A percentile compares a stretch with the other conserved stretches of the same genome.
These are phyloP conservation scores for Geotrypetes seraphini DNA, from an alignment of 2,797 vertebrate genomes.

Conservation along the genomic window DNA sequence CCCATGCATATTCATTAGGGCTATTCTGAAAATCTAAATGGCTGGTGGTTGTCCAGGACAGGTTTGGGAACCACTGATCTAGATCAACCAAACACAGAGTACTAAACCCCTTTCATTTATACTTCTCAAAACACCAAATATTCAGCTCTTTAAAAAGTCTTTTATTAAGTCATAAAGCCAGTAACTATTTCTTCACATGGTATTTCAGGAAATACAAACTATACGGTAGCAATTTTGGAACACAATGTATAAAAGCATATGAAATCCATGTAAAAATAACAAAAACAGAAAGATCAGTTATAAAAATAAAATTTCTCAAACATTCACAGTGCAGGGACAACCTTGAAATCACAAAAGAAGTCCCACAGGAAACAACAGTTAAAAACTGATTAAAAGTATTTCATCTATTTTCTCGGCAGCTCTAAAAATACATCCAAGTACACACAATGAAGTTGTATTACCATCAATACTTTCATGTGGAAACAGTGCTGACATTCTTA, in stretches of 20 bases:
- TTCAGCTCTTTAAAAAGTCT: neutral
- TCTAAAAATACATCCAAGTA: no score
- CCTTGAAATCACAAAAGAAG: constrained; percentile 12
- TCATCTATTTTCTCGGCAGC: no score
- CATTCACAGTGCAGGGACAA: constrained; percentile 39
- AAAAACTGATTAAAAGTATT: constrained; percentile 12
- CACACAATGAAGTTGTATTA: no score
- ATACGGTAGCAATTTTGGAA: constrained; percentile 29
- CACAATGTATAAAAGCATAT: constrained; percentile 17
- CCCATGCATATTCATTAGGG: no score
- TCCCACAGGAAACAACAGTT: constrained; percentile 18
- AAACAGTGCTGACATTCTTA: no score
- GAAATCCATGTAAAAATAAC: constrained; percentile 27
- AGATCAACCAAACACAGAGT: no score
- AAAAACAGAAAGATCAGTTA: no score
- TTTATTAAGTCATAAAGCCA: constrained; percentile 13
- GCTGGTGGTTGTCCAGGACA: no score
- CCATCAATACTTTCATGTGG: no score
- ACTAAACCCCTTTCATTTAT: no score
- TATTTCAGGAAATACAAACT: constrained; percentile 23
- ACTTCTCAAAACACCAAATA: constrained; percentile 15
- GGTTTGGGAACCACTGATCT: no score
- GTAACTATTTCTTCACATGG: constrained; percentile 12
- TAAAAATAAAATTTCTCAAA: constrained; percentile 22
- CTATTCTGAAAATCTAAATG: no score